Conservation (phyloP, 1,140 invertebrate genomes). For the Amyelois transitella region DNA sequence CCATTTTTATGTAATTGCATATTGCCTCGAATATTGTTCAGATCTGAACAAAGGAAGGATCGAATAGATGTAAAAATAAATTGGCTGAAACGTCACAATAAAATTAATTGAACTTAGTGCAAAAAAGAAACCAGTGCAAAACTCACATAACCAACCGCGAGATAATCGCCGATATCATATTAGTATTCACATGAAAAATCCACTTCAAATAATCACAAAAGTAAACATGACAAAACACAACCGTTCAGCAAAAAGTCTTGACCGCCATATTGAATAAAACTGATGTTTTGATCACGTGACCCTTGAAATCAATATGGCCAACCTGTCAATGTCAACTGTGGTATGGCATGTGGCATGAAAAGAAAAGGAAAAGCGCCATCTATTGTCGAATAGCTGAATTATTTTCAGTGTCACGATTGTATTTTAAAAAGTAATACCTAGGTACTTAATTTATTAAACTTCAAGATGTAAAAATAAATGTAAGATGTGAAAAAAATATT, state of each 20-base stretch:
- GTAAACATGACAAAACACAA: slow-evolving; percentile 70
- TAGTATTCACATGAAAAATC: slow-evolving; percentile 60
- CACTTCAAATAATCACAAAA: slow-evolving; percentile 58
- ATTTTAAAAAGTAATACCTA: no score
- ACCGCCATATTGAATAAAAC: slow-evolving; percentile 60
- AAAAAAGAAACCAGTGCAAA: slow-evolving; percentile 21
- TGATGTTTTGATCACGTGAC: slow-evolving; percentile 73
- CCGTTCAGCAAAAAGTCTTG: slow-evolving; percentile 46
- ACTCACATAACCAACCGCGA: slow-evolving; percentile 86
- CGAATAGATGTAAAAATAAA: slow-evolving; percentile 5
- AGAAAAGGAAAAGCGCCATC: slow-evolving; percentile 26
- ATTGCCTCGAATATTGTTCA: no score
- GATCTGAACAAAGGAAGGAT: slow-evolving; percentile 12
- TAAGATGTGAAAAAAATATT: no score
- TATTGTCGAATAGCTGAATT: slow-evolving; percentile 9
- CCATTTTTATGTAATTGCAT: no score
- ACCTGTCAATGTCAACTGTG: background rate
- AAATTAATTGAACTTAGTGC: background rate
- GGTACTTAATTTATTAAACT: no score
- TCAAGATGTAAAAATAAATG: no score
- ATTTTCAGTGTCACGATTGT: no score
- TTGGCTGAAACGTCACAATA: slow-evolving; percentile 3
- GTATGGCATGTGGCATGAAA: slow-evolving; percentile 21
- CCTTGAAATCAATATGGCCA: slow-evolving; percentile 55
- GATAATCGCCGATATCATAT: slow-evolving; percentile 84